Base-by-base conservation (phyloP, 2,797 vertebrate species). In the Sylvia borin region DNA sequence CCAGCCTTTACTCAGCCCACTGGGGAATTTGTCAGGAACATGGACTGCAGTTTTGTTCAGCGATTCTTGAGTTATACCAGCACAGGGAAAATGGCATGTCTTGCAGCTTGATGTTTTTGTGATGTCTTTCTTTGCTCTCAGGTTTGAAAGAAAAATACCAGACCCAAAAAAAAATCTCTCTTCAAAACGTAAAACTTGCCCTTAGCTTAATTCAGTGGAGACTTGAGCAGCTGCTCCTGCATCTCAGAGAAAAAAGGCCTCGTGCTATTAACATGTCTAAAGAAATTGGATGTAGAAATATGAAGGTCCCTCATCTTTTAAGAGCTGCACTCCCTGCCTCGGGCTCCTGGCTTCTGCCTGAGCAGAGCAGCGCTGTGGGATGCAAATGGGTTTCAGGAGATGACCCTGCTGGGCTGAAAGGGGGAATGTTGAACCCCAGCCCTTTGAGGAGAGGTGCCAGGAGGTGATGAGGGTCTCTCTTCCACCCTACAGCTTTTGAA, bases 41-140 rank as follows among this genome's bases (percentile, higher is more conserved):
- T 2, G 51, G 79, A 19, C 60, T 90, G 64, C 0, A 0, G 77
- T 94, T 97, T 93, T 92, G 90, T 90, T 94, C 74, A 54, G 88
- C 7, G 18, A 51, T 77, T 93, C 76, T 65, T 67, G 88, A 95
- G 73, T 94, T 92, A 95, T 66, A 85, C 51, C 58, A 75, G 91
- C 70, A 21, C 51, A 54, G 88, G 85, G 91, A 93, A 96, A 96
- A 95, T 82, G 67, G 87, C 74, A 93, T n/a, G 95, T 93, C 90
- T 96, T 42, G 13, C 90, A 94, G 93, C 85, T 92, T 94, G 82
- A 93, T 94, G 85, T 87, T 95, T 94, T 95, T 92, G 90, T 94
- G 88, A 95, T 95, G 83, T 87, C 92, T 88, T 75, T 74, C 88
- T 86, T 85, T 87, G 81, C 88, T 91, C 42, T 80, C 51, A 51